These are phyloP conservation scores for Acrocera orbiculus DNA, from an alignment of 2,888 invertebrate genomes.

Conservation along the genomic window DNA sequence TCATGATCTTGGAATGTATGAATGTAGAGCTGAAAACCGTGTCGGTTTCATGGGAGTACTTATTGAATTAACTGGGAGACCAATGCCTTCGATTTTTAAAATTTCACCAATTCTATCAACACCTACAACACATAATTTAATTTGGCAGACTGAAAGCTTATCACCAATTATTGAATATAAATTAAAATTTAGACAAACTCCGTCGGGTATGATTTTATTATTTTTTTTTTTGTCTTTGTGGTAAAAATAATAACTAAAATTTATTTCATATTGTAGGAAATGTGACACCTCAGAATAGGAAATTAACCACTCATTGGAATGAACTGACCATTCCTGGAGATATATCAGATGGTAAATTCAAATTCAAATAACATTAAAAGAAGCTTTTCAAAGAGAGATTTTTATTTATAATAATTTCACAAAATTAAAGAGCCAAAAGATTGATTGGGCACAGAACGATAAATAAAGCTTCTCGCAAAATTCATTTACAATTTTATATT, in stretches of 20 bases:
- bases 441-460: no score
- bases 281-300: conserved; percentile 17
- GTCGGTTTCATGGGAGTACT: conserved; percentile 51
- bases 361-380: no score
- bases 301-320: conserved; percentile 20
- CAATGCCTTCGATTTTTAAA: conserved; percentile 28
- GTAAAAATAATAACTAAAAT: no score
- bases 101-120: conserved; percentile 24
- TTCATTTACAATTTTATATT: no score
- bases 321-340: conserved; percentile 28
- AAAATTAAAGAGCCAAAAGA: no score
- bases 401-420: no score
- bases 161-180: conserved; percentile 57
- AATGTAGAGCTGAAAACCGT: conserved; percentile 58
- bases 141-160: conserved; percentile 75
- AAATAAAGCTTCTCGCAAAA: no score
- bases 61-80: conserved; percentile 50
- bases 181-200: conserved; percentile 31
- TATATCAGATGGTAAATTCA: conserved; percentile 23
- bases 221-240: no score
- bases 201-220: conserved; percentile 23
- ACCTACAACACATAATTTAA: conserved; percentile 45
- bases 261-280: no score
- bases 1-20: conserved; percentile 58
- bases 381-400: no score